Percentiles rank a stretch among this genome's conserved stretches.
These are phyloP conservation scores for Tenthredo notha DNA, from an alignment of 2,888 invertebrate genomes.

Conservation along the genomic window DNA sequence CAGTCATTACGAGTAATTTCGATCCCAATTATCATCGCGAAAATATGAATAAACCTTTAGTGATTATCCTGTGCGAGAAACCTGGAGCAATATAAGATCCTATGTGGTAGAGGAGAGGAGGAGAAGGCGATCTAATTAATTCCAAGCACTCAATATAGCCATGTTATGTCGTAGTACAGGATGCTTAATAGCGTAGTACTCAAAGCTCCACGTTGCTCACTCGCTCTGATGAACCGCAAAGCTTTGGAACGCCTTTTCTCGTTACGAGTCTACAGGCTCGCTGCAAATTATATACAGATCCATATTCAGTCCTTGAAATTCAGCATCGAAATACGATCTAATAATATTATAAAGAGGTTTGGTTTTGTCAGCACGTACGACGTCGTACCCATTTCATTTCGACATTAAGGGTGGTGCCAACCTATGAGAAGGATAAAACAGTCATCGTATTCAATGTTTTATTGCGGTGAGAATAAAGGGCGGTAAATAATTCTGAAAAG, in stretches of 20 bases:
- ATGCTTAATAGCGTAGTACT: background rate
- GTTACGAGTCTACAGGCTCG: background rate
- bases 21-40: background rate
- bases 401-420: background rate
- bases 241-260: constrained; percentile 4
- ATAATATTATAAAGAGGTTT: background rate
- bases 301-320: background rate
- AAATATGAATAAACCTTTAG: too few relatives aligned
- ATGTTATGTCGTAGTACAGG: background rate
- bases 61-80: background rate
- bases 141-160: constrained; percentile 19
- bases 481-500: too few relatives aligned
- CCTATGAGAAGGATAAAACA: too few relatives aligned
- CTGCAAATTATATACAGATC: constrained; percentile 4
- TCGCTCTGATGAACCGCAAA: constrained; percentile 1
- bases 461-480: too few relatives aligned
- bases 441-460: too few relatives aligned
- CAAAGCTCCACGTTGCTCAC: background rate
- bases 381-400: background rate
- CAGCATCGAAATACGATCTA: background rate
- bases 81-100: background rate
- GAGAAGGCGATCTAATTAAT: constrained; percentile 10
- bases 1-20: background rate
- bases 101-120: background rate
- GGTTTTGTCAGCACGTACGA: background rate